A percentile compares a stretch with the other conserved stretches of the same genome.
These are phyloP conservation scores for Eurytoma californica DNA, from an alignment of 2,888 invertebrate species.

Conservation along the genomic window DNA sequence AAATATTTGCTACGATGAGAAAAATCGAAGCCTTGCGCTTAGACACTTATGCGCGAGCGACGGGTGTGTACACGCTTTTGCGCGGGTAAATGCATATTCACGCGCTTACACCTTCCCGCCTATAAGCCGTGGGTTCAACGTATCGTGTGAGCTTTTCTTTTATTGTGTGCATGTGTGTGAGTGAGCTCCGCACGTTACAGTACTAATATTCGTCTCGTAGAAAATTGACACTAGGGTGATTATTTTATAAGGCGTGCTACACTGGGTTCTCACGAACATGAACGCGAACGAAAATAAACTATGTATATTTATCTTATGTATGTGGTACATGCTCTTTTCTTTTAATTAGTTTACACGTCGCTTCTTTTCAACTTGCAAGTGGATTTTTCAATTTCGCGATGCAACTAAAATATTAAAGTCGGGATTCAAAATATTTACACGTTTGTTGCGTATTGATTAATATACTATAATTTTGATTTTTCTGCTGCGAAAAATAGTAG, in stretches of 20 bases:
- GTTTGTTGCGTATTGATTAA: too few species aligned
- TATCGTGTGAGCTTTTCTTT: conserved; percentile 49
- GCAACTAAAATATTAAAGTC: too few species aligned
- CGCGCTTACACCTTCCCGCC: conserved; percentile 53
- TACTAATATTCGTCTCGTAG: conserved; percentile 63
- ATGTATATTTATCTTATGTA: conserved; percentile 18
- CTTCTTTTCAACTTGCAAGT: neutral
- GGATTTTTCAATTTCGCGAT: neutral
- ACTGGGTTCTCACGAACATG: conserved; percentile 58
- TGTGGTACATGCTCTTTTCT: too few species aligned
- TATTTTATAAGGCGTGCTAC: conserved; percentile 69
- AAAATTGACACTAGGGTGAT: conserved; percentile 74
- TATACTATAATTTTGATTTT: too few species aligned
- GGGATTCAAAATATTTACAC: too few species aligned
- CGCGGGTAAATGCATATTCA: conserved; percentile 53
- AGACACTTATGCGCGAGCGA: neutral
- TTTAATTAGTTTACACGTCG: too few species aligned
- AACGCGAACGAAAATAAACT: conserved; percentile 59
- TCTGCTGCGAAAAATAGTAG: too few species aligned
- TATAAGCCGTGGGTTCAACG: conserved; percentile 43
- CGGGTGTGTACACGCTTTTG: neutral
- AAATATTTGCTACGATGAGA: conserved; percentile 38
- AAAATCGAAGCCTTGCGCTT: conserved; percentile 34
- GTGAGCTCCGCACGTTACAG: conserved; percentile 36
- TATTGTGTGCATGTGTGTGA: conserved; percentile 5